phyloP scores from a whole-genome alignment of 2,888 invertebrate species.

The Itoplectis maculator region DNA sequence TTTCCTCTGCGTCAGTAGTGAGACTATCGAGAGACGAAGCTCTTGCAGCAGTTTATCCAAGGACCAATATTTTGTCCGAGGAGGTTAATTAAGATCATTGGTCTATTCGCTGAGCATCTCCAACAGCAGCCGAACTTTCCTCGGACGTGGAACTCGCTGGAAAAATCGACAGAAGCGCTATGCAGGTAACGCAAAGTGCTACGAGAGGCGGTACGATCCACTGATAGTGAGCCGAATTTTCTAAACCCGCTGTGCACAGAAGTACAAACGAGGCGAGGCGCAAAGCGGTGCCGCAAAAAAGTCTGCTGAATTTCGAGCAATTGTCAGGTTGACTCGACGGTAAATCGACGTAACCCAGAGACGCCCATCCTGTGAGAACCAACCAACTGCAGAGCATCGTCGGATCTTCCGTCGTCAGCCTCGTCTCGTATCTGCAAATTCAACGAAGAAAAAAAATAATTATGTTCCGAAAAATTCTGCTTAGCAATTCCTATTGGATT shows the following conservation, averaged over 20 bases:
- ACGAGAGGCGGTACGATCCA: slow-evolving; percentile 80
- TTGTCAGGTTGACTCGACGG: slow-evolving; percentile 62
- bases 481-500: no score
- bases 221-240: slow-evolving; percentile 77
- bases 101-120: background rate
- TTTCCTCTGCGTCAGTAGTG: no score
- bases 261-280: slow-evolving; percentile 78
- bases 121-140: background rate
- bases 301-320: slow-evolving; percentile 60
- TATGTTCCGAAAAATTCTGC: no score
- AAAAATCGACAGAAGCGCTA: slow-evolving; percentile 55
- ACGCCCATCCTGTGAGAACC: slow-evolving; percentile 76
- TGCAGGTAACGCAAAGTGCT: slow-evolving; percentile 68
- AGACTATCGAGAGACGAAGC: no score
- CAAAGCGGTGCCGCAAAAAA: slow-evolving; percentile 53
- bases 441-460: slow-evolving; percentile 11
- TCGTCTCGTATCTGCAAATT: slow-evolving; percentile 80
- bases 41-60: no score
- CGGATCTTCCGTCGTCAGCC: slow-evolving; percentile 79
- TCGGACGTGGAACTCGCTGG: background rate
- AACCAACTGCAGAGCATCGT: slow-evolving; percentile 79
- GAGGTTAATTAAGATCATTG: background rate
- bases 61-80: no score
- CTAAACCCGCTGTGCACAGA: slow-evolving; percentile 74
- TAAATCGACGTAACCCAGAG: slow-evolving; percentile 77